phyloP scores from a whole-genome alignment of 2,797 vertebrate genomes.

The Chaunax sp. region DNA sequence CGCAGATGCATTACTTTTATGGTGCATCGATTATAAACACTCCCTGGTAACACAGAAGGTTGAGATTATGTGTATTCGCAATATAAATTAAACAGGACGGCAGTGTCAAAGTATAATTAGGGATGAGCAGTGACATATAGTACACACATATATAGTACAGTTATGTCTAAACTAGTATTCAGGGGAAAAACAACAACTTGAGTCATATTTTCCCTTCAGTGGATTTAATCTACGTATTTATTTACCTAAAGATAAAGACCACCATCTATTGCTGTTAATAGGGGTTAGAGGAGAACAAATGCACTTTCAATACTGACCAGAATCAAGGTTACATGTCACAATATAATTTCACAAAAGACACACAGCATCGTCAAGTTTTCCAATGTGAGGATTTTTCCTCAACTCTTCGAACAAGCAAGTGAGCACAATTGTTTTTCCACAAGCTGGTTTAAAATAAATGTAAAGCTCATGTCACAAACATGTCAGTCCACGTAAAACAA shows the following conservation, averaged over 20 bases:
- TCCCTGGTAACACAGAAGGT: constrained; percentile 24
- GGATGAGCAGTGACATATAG: too few species aligned
- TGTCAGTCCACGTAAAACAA: constrained; percentile 6
- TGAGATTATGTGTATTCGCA: constrained; percentile 7
- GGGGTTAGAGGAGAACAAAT: too few species aligned
- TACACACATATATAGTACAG: too few species aligned
- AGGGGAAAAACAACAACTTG: neutral
- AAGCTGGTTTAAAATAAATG: constrained; percentile 41
- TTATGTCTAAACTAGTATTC: too few species aligned
- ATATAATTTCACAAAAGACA: constrained; percentile 15
- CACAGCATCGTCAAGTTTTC: too few species aligned
- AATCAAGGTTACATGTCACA: constrained; percentile 25
- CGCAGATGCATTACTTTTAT: neutral
- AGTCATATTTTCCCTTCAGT: neutral
- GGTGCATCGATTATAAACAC: constrained; percentile 31
- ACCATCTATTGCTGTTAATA: too few species aligned
- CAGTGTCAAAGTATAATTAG: too few species aligned
- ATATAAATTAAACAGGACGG: constrained; percentile 21
- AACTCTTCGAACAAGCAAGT: too few species aligned
- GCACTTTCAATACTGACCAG: constrained; percentile 20
- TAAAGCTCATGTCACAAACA: constrained; percentile 22
- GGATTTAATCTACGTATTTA: constrained; percentile 45
- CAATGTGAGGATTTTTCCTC: too few species aligned
- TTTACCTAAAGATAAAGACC: constrained; percentile 37
- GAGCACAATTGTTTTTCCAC: too few species aligned